A percentile compares a stretch with the other conserved stretches of the same genome.
phyloP scores from a whole-genome alignment of 2,113 vertebrate genomes.

The Argyrosomus japonicus region DNA sequence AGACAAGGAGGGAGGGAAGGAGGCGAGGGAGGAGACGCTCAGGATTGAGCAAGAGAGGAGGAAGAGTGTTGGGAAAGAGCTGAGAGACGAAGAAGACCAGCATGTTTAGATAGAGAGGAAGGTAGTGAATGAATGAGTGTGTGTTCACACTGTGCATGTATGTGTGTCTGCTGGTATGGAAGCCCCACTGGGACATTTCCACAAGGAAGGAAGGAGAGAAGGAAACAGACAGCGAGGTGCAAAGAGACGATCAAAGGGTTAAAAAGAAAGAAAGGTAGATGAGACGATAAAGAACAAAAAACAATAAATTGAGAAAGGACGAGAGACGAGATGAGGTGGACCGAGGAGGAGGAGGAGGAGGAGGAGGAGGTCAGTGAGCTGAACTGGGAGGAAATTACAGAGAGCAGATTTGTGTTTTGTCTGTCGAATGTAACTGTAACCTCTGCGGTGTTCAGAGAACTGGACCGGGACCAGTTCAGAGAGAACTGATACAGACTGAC shows the following conservation, averaged over 20 bases:
- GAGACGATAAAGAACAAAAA: no score
- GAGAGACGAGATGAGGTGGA: no score
- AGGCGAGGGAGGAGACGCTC: not conserved
- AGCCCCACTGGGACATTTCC: conserved; percentile 38
- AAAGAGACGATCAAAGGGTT: not conserved
- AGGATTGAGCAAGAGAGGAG: conserved; percentile 52
- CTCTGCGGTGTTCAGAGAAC: not conserved
- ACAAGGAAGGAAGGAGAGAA: not conserved
- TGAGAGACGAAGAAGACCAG: not conserved
- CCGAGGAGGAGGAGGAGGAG: no score
- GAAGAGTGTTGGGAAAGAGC: conserved; percentile 33
- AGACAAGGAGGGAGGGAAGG: conserved; percentile 8
- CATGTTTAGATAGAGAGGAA: conserved; percentile 40
- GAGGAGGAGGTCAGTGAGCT: not conserved
- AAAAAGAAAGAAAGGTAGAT: not conserved
- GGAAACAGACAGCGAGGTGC: no score
- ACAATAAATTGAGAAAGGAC: no score
- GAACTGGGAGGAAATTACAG: conserved; percentile 16
- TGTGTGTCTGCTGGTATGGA: conserved; percentile 17
- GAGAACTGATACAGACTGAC: not conserved
- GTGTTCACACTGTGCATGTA: conserved; percentile 1
- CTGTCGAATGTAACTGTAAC: not conserved
- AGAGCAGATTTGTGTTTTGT: not conserved
- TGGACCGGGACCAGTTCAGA: not conserved
- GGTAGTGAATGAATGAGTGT: conserved; percentile 23